Evolutionary conservation across 2,113 vertebrate species (phyloP).

Genomic region (Irena cyanogastra): DNA sequence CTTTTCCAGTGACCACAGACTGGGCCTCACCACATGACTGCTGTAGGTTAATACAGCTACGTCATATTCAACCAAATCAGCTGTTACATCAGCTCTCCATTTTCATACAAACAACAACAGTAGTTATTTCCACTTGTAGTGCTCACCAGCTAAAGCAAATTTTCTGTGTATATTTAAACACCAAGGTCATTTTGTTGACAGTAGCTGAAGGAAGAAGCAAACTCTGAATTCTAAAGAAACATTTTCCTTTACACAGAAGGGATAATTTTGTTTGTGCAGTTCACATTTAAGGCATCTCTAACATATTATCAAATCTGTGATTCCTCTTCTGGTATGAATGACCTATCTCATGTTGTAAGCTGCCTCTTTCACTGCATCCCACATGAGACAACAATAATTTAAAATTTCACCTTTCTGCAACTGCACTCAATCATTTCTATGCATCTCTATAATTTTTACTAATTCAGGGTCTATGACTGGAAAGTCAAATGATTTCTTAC

Average conservation of each 20-base stretch:
- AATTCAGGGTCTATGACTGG: not conserved
- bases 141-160: not conserved
- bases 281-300: not conserved
- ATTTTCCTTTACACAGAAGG: not conserved
- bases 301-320: not conserved
- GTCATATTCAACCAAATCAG: not conserved
- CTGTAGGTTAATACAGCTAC: not conserved
- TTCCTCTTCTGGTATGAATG: not conserved
- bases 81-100: slow-evolving; percentile 15
- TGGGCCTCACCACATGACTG: not conserved
- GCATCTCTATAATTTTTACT: not conserved
- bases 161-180: not conserved
- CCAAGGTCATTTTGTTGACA: not conserved
- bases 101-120: not conserved
- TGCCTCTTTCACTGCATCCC: not conserved
- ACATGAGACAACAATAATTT: not conserved
- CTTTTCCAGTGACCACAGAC: not conserved
- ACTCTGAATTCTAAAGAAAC: not conserved
- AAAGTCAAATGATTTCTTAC: not conserved
- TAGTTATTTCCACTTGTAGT: slow-evolving; percentile 20
- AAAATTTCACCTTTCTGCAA: not conserved
- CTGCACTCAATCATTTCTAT: not conserved
- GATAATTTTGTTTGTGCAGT: not conserved
- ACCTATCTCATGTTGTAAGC: not conserved
- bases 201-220: not conserved